Evolutionary conservation across 2,888 invertebrate genomes (phyloP), one percentile per base, ranked within the genome.

Genomic region (Chrysolina haemoptera): DNA sequence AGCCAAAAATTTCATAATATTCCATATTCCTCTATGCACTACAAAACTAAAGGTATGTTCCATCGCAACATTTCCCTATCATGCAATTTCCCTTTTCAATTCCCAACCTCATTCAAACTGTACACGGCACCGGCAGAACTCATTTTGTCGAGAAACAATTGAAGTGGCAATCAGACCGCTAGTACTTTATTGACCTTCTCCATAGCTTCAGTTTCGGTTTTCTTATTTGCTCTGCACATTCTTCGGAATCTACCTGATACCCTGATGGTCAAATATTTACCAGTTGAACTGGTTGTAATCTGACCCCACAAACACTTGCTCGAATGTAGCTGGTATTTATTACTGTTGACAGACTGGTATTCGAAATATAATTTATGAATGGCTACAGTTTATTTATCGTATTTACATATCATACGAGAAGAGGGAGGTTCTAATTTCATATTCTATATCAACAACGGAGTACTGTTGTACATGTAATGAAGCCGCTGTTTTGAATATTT

Each of bases 241-340:
- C 71, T 75, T 65, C 70, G 59, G 50, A 40, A 66, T 75, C 75
- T 80, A 79, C 80, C 80, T 80, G 79, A 77, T 78, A 78, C 67
- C 71, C 67, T 66, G 68, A 41, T 76, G 78, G 77, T 79, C 77
- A 82, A 82, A 83, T 82, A 81, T 83, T 82, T 82, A 82, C 82
- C 74, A 75, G 78, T 75, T 74, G 77, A 75, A 80, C 82, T 81
- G 81, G 80, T 79, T 82, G 82, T 82, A 82, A 82, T 82, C 81
- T 79, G 81, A 82, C 77, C 80, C 79, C 74, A 74, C 74, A 78
- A 82, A 81, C 82, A 82, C 82, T 83, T 82, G 82, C 81, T 80
- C 71, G 68, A 76, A 76, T 80, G 76, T 80, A 76, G 76, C 76
- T 75, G 80, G 80, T 79, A 82, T 83, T 83, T 82, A 82, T 82